phyloP scores from a whole-genome alignment of 2,113 vertebrate species.

The Ceyx cyanopectus region DNA sequence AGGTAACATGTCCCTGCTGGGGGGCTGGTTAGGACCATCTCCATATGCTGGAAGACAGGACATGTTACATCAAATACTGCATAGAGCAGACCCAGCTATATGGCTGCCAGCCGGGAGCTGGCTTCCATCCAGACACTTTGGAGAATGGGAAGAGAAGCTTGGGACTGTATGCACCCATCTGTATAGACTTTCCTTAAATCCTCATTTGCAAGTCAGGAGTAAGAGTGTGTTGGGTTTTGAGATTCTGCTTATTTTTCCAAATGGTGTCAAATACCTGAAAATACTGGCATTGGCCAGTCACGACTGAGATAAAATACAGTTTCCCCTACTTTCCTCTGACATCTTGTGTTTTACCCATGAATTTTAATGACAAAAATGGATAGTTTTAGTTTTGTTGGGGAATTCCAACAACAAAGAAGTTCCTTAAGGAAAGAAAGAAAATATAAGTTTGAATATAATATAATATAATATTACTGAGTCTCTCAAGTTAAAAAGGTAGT shows the following conservation, averaged over 20 bases:
- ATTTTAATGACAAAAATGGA: background rate
- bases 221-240: background rate
- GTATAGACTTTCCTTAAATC: background rate
- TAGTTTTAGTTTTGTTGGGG: background rate
- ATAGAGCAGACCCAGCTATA: background rate
- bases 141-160: background rate
- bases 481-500: background rate
- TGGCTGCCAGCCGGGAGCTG: background rate
- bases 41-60: background rate
- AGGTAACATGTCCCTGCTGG: background rate
- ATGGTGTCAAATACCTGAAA: background rate
- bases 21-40: background rate
- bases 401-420: background rate
- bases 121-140: background rate
- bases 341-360: background rate
- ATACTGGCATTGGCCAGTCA: background rate
- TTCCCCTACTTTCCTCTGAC: background rate
- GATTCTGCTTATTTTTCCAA: background rate
- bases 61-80: background rate
- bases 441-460: background rate
- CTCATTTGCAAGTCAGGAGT: background rate
- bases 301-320: background rate
- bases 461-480: background rate
- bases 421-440: background rate
- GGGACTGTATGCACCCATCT: background rate